Conservation (phyloP, 2,797 vertebrate genomes). For the Coluber constrictor region DNA sequence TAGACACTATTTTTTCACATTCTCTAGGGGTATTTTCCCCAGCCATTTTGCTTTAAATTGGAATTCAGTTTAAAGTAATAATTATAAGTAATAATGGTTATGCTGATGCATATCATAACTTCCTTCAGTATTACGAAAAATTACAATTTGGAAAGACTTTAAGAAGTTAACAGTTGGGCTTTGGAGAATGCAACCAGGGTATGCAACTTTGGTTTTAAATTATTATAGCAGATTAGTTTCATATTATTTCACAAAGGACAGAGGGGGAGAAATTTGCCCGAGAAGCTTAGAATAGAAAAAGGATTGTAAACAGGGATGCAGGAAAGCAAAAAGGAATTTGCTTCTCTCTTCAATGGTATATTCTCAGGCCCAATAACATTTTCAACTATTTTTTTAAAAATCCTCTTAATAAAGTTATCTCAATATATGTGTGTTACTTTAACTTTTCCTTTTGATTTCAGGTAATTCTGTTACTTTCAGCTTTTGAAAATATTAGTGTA, state of each 20-base stretch:
- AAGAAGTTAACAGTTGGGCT: background rate
- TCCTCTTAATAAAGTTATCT: background rate
- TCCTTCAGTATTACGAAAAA: background rate
- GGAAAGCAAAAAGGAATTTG: background rate
- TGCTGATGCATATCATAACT: background rate
- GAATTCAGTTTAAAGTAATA: background rate
- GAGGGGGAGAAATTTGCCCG: too few species aligned
- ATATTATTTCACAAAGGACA: background rate
- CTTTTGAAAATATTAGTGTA: constrained; percentile 75
- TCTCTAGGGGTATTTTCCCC: background rate
- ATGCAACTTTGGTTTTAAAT: background rate
- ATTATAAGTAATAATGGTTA: background rate
- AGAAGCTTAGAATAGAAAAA: background rate
- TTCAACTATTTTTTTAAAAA: background rate
- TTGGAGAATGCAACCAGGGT: background rate
- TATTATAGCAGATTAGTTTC: background rate
- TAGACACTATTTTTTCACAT: background rate
- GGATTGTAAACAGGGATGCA: background rate
- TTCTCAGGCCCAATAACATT: background rate
- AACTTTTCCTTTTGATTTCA: constrained; percentile 56
- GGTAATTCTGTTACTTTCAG: constrained; percentile 76
- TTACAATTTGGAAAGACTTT: background rate
- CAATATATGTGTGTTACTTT: background rate
- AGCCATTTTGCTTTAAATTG: background rate
- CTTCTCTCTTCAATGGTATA: background rate